Base-by-base conservation (phyloP, 2,888 invertebrate species). In the Apamea sordens region DNA sequence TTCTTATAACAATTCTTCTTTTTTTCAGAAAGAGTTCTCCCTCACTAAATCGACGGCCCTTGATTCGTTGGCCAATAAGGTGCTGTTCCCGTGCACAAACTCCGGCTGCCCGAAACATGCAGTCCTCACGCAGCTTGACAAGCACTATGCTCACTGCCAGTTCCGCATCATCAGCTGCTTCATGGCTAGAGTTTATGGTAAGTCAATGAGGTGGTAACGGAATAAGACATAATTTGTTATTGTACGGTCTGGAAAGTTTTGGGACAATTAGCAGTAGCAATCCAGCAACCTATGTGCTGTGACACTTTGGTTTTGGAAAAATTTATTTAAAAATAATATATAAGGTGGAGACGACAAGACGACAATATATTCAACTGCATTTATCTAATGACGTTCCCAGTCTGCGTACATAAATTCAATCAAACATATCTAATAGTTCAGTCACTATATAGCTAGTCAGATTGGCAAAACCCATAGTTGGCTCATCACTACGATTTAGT, bases 41-140 rank as follows among this genome's bases (percentile, higher is more conserved):
- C 94, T 92, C 41, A 95, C 97, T 15, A 95, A 97, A 4, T 97
- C 97, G 0, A 93, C 96, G 70, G 97, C 97, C 0, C 93, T 97
- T 67, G 97, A 97, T 88, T 97, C 97, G 0, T 91, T 97, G 64
- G 97, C 97, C 47, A 97, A 97, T 82, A 97, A 97, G 91, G 96
- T 97, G 8, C 93, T 97, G 77, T 97, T 97, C 80, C 97, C 97
- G 1, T 97, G 97, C 91, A 96, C 95, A 28, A 97, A 97, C 87
- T 88, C 92, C 0, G 97, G 97, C n/a, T 97, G 97, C 85, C 95
- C 95, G 2, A 97, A 97, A 76, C 97, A 97, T 71, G 95, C 97
- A 18, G 97, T 97, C 1, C 92, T 97, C 28, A 94, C 97, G 2
- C 88, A 97, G 44, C 92, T 97, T 18, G 97, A 97, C 67, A 97